A percentile compares a stretch with the other conserved stretches of the same genome.
Evolutionary conservation across 2,888 invertebrate species (phyloP).

Genomic region (Leptopilina syphax): DNA sequence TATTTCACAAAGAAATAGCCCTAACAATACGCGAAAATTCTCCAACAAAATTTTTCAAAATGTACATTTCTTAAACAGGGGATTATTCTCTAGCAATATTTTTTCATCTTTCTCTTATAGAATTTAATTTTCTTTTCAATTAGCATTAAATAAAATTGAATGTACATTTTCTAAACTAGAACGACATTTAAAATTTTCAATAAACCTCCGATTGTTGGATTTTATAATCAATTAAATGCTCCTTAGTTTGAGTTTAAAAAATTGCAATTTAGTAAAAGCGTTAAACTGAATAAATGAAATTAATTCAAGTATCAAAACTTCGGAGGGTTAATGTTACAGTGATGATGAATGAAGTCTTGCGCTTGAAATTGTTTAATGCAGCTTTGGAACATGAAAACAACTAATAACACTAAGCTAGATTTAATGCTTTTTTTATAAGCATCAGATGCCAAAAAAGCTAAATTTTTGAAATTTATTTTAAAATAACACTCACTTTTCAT

Average conservation of each 20-base stretch:
- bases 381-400: slow-evolving; percentile 1
- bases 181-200: not conserved
- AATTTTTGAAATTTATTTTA: slow-evolving; percentile 3
- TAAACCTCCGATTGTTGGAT: slow-evolving; percentile 1
- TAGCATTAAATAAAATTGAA: no score
- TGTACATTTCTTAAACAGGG: no score
- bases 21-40: slow-evolving; percentile 10
- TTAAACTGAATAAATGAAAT: not conserved
- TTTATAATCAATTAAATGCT: no score
- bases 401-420: slow-evolving; percentile 13
- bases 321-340: slow-evolving; percentile 17
- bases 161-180: no score
- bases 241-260: not conserved
- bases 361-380: slow-evolving; percentile 10
- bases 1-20: slow-evolving; percentile 12
- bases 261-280: slow-evolving; percentile 15
- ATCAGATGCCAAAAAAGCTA: slow-evolving; percentile 44
- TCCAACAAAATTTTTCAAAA: no score
- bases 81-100: no score
- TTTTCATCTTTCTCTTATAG: no score
- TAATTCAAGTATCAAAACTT: not conserved
- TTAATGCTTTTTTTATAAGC: slow-evolving; percentile 2
- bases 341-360: slow-evolving; percentile 23
- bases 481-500: slow-evolving; percentile 86
- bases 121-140: no score